Percentiles rank a stretch among this genome's conserved stretches.
phyloP scores from a whole-genome alignment of 1,140 invertebrate species.

The Drosophila bifasciata region DNA sequence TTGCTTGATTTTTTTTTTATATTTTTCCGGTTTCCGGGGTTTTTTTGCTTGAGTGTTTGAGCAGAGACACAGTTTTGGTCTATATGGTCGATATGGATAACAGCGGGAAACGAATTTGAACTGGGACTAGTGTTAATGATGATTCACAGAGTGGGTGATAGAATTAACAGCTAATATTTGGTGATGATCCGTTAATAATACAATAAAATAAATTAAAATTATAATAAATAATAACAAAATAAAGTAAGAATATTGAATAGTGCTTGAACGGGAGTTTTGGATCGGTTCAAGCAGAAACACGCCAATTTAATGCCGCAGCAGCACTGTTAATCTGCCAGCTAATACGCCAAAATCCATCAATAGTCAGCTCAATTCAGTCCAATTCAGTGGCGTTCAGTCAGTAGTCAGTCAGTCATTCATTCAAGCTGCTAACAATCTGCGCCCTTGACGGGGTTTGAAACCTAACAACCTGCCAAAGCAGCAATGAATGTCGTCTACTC shows the following conservation, averaged over 20 bases:
- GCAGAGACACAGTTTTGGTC: conserved; percentile 20
- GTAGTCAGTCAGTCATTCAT: conserved; percentile 59
- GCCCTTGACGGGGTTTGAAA: conserved; percentile 51
- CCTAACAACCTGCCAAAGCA: conserved; percentile 79
- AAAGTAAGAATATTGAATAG: too few species aligned
- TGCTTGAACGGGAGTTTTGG: background rate
- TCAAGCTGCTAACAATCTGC: conserved; percentile 61
- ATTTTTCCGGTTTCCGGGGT: conserved; percentile 16
- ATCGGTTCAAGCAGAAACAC: too few species aligned
- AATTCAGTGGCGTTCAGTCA: conserved; percentile 36
- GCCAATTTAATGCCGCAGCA: background rate
- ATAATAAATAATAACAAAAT: too few species aligned
- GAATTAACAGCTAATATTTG: too few species aligned
- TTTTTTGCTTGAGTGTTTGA: conserved; percentile 7
- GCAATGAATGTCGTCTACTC: conserved; percentile 78
- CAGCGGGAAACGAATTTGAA: background rate
- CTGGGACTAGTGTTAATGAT: too few species aligned
- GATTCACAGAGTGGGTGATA: too few species aligned
- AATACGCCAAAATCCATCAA: conserved; percentile 68
- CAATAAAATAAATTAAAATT: too few species aligned
- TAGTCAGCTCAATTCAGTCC: conserved; percentile 44
- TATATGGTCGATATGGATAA: conserved; percentile 4
- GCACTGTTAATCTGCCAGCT: conserved; percentile 39
- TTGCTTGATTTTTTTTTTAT: conserved; percentile 17
- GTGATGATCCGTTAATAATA: too few species aligned